phyloP scores from a whole-genome alignment of 92 coral and sea anemone genomes.

The Porites cylindrica region DNA sequence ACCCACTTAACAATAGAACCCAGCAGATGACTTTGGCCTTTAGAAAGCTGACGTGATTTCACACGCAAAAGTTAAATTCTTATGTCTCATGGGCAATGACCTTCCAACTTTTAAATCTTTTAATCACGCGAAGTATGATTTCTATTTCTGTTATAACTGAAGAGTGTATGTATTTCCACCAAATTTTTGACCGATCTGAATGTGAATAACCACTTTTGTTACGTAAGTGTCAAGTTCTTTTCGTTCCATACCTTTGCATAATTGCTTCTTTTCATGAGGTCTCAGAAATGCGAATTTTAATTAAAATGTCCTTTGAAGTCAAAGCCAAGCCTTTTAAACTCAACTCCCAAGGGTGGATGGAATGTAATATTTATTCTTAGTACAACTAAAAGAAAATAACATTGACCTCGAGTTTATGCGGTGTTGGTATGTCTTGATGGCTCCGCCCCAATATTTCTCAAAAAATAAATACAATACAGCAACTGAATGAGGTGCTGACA shows the following conservation, averaged over 20 bases:
- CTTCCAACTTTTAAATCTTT: neutral
- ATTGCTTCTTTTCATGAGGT: neutral
- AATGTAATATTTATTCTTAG: too few relatives aligned
- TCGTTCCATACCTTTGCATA: neutral
- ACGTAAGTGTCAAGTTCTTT: neutral
- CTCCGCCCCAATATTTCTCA: neutral
- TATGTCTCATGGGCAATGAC: conserved; percentile 1
- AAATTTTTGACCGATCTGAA: neutral
- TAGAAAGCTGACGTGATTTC: conserved; percentile 6
- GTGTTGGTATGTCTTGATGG: neutral
- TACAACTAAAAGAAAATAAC: neutral
- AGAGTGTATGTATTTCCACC: neutral
- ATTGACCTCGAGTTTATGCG: neutral
- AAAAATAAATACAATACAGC: too few relatives aligned
- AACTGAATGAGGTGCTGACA: neutral
- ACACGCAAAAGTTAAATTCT: neutral
- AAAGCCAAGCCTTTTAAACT: neutral
- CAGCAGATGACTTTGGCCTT: neutral
- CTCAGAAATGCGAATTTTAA: neutral
- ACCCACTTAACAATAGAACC: neutral
- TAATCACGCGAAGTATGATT: neutral
- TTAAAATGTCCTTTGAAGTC: neutral
- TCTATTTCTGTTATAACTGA: neutral
- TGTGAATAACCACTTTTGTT: neutral
- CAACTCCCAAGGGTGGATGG: neutral